Percentiles rank a stretch among this genome's conserved stretches.
These are phyloP conservation scores for Borostomias antarcticus DNA, from an alignment of 2,797 vertebrate genomes.

Conservation along the genomic window DNA sequence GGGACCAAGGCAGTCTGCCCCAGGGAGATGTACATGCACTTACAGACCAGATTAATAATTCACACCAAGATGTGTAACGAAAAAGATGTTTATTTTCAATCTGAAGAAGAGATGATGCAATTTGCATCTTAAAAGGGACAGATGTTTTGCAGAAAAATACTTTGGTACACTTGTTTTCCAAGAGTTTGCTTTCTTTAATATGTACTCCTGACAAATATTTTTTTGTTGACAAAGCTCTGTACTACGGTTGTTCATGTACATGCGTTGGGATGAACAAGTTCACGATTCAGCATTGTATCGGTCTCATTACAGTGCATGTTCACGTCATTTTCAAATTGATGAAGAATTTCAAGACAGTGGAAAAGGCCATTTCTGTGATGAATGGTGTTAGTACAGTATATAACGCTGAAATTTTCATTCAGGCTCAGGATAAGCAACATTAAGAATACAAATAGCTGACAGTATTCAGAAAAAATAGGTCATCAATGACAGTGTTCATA, in stretches of 20 bases:
- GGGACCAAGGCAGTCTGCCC: slow-evolving; percentile 62
- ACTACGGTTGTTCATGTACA: slow-evolving; percentile 31
- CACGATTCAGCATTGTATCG: slow-evolving; percentile 19
- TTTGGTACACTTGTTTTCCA: slow-evolving; percentile 68
- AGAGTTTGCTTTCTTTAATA: not conserved
- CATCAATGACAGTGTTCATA: slow-evolving; percentile 61
- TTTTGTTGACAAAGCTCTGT: slow-evolving; percentile 41
- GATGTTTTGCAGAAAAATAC: slow-evolving; percentile 73
- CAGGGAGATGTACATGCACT: slow-evolving; percentile 58
- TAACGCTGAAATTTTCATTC: slow-evolving; percentile 50
- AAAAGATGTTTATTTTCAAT: slow-evolving; percentile 73
- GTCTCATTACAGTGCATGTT: slow-evolving; percentile 8
- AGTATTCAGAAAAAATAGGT: slow-evolving; percentile 49
- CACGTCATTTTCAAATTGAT: slow-evolving; percentile 34
- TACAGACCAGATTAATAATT: slow-evolving; percentile 80
- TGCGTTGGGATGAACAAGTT: slow-evolving; percentile 22
- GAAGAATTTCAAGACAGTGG: slow-evolving; percentile 42
- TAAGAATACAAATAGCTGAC: slow-evolving; percentile 50
- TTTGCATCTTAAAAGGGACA: slow-evolving; percentile 70
- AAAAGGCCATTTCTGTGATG: slow-evolving; percentile 52
- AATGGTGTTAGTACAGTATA: no score
- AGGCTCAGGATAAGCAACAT: slow-evolving; percentile 35
- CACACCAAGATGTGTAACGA: slow-evolving; percentile 45
- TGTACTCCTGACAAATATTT: not conserved
- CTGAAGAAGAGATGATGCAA: slow-evolving; percentile 70